Percentiles rank a stretch among this genome's conserved stretches.
Evolutionary conservation across 2,888 invertebrate genomes (phyloP).

Genomic region (Leucozona laternaria): DNA sequence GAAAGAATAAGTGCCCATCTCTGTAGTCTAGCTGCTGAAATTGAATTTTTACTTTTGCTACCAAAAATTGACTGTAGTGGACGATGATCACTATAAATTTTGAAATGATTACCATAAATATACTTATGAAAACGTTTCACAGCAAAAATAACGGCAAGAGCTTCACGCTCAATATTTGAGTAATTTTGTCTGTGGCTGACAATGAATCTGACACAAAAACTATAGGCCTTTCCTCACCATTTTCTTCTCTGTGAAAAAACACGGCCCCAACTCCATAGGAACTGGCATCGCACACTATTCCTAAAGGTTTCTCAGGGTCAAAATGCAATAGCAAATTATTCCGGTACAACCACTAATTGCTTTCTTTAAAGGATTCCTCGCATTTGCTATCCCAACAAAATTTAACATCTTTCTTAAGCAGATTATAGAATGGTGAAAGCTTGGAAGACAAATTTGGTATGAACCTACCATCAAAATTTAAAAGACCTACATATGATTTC

Average conservation of each 20-base stretch:
- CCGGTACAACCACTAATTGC: background rate
- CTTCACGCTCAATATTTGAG: background rate
- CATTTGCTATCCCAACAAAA: background rate
- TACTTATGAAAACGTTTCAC: background rate
- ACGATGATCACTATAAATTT: background rate
- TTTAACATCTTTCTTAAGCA: background rate
- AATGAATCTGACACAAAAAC: too few relatives aligned
- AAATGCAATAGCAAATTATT: background rate
- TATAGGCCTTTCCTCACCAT: too few relatives aligned
- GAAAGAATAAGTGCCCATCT: background rate
- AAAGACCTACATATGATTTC: background rate
- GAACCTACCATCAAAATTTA: background rate
- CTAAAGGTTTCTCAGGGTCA: background rate
- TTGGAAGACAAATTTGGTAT: background rate
- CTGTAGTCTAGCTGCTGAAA: background rate
- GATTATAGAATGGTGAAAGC: background rate
- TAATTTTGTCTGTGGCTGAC: background rate
- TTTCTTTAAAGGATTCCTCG: background rate
- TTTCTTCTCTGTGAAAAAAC: too few relatives aligned
- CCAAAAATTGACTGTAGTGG: background rate
- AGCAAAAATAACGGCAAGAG: background rate
- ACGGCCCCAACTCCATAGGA: too few relatives aligned
- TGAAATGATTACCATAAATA: background rate
- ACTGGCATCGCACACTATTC: background rate
- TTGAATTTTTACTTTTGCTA: background rate